phyloP scores from a whole-genome alignment of 2,888 invertebrate species.

The Tigriopus californicus region DNA sequence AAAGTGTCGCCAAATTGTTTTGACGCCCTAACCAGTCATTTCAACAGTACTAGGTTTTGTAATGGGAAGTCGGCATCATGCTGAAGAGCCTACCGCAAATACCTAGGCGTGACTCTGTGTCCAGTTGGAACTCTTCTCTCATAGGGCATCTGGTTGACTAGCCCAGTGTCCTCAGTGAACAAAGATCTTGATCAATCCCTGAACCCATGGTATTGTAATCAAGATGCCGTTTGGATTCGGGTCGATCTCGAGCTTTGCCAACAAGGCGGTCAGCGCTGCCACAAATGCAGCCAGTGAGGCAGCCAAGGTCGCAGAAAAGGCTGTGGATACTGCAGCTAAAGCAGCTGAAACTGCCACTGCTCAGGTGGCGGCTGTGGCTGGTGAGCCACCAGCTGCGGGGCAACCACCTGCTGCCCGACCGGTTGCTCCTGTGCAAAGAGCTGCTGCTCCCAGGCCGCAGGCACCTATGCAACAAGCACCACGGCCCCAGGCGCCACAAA shows the following conservation, averaged over 20 bases:
- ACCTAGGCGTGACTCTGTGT: too few species aligned
- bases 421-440: background rate
- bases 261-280: constrained; percentile 12
- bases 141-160: too few species aligned
- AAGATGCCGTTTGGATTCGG: constrained; percentile 14
- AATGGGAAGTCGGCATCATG: too few species aligned
- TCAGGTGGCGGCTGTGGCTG: background rate
- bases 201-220: too few species aligned
- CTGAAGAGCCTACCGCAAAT: too few species aligned
- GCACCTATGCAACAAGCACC: background rate
- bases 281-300: constrained; percentile 14
- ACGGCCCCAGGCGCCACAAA: background rate
- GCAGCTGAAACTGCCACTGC: background rate
- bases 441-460: background rate
- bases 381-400: background rate
- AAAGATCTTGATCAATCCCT: too few species aligned
- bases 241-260: constrained; percentile 8
- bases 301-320: constrained; percentile 13
- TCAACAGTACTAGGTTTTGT: too few species aligned
- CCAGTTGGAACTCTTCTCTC: too few species aligned
- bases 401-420: constrained; percentile 3
- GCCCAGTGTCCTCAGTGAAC: too few species aligned
- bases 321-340: constrained; percentile 7
- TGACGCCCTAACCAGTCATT: too few species aligned
- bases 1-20: too few species aligned